Evolutionary conservation across 1,140 invertebrate genomes (phyloP).

Genomic region (Mactra quadrangularis): DNA sequence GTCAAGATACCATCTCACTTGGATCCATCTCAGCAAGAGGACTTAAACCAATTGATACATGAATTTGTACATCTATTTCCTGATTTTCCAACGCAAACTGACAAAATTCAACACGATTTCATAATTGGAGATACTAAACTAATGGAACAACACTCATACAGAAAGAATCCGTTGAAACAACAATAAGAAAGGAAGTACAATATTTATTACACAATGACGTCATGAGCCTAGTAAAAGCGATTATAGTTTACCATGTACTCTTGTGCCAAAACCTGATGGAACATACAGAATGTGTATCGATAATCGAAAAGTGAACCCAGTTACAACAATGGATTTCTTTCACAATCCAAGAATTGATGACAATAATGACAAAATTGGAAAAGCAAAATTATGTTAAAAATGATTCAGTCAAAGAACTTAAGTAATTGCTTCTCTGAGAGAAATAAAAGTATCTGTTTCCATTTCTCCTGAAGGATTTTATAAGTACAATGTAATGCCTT

Average conservation of each 20-base stretch:
- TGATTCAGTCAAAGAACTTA: slow-evolving; percentile 60
- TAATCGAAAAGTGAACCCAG: slow-evolving; percentile 53
- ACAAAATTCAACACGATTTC: slow-evolving; percentile 44
- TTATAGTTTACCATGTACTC: slow-evolving; percentile 59
- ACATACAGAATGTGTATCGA: slow-evolving; percentile 54
- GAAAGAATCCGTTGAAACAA: slow-evolving; percentile 75
- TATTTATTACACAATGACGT: slow-evolving; percentile 68
- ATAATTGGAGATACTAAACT: slow-evolving; percentile 32
- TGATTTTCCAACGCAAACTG: slow-evolving; percentile 40
- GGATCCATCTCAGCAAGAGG: neutral
- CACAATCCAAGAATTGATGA: slow-evolving; percentile 51
- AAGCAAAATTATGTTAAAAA: slow-evolving; percentile 49
- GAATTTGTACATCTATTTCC: slow-evolving; percentile 29
- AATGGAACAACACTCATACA: slow-evolving; percentile 61
- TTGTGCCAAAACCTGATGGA: slow-evolving; percentile 63
- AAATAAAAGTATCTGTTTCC: slow-evolving; percentile 42
- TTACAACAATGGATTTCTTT: slow-evolving; percentile 54
- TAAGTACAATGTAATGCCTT: slow-evolving; percentile 82
- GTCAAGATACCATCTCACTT: slow-evolving; percentile 29
- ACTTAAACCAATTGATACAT: neutral
- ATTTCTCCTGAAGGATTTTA: slow-evolving; percentile 73
- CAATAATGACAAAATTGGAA: slow-evolving; percentile 54
- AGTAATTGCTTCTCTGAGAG: slow-evolving; percentile 40
- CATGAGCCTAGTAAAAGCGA: slow-evolving; percentile 53
- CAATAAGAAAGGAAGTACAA: slow-evolving; percentile 79